Evolutionary conservation across 1,140 invertebrate species (phyloP).

Genomic region (Pygmarrhopalites habei): DNA sequence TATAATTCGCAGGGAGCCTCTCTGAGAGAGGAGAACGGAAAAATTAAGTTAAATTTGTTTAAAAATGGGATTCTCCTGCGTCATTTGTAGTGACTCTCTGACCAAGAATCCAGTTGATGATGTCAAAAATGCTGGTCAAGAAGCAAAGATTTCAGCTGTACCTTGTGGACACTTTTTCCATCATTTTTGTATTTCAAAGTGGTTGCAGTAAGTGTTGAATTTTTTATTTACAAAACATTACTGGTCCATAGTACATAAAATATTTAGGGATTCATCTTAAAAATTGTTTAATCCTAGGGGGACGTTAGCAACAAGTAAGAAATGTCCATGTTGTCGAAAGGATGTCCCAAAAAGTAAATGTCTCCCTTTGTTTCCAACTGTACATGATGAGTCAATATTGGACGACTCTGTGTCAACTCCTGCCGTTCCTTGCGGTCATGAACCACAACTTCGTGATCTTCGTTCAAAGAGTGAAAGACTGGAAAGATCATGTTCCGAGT

Average conservation of each 20-base stretch:
- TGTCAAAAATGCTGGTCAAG: background rate
- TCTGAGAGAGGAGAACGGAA: too few relatives aligned
- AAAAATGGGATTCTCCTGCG: background rate
- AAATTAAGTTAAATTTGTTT: too few relatives aligned
- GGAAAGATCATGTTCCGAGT: background rate
- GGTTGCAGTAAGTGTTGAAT: background rate
- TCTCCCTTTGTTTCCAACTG: background rate
- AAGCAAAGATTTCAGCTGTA: background rate
- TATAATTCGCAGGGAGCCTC: too few relatives aligned
- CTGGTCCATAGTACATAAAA: background rate
- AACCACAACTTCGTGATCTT: background rate
- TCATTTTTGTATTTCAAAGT: background rate
- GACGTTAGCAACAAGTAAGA: background rate
- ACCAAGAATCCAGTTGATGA: background rate
- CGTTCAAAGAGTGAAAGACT: background rate
- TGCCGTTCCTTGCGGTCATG: background rate
- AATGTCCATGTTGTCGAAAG: constrained; percentile 3
- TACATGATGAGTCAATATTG: background rate
- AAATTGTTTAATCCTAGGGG: background rate
- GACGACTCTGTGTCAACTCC: background rate
- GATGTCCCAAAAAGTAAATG: background rate
- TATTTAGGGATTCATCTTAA: background rate
- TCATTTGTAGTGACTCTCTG: background rate
- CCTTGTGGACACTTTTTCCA: constrained; percentile 4
- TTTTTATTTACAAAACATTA: background rate